phyloP scores from a whole-genome alignment of 2,888 invertebrate species.

The Sarcophaga caerulescens region DNA sequence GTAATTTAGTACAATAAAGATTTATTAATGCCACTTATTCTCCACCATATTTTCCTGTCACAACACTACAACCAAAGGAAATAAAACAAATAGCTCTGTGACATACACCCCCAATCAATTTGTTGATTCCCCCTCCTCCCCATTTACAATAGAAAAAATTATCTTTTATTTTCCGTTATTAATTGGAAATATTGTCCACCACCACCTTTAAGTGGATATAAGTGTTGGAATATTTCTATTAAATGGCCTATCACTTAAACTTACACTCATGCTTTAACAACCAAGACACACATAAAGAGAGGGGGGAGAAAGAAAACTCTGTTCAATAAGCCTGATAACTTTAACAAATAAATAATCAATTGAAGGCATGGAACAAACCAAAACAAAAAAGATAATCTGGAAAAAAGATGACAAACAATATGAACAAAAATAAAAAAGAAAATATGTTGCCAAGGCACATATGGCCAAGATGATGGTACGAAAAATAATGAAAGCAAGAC shows the following conservation, averaged over 20 bases:
- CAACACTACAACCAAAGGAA: no score
- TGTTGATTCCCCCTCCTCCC: no score
- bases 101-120: no score
- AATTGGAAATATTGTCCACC: not conserved
- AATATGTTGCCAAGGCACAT: constrained; percentile 38
- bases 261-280: not conserved
- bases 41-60: no score
- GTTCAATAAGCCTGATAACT: constrained; percentile 27
- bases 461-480: constrained; percentile 39
- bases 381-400: constrained; percentile 32
- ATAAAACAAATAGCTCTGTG: no score
- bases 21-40: no score
- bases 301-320: constrained; percentile 18
- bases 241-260: not conserved
- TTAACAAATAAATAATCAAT: constrained; percentile 26
- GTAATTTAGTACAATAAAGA: no score
- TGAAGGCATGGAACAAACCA: not conserved
- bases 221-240: not conserved
- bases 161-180: not conserved
- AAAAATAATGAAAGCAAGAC: not conserved
- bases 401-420: not conserved
- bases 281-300: no score
- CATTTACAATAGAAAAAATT: no score
- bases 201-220: not conserved
- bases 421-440: no score